Conservation (phyloP, 2,888 invertebrate genomes). For the Mythimna vitellina region DNA sequence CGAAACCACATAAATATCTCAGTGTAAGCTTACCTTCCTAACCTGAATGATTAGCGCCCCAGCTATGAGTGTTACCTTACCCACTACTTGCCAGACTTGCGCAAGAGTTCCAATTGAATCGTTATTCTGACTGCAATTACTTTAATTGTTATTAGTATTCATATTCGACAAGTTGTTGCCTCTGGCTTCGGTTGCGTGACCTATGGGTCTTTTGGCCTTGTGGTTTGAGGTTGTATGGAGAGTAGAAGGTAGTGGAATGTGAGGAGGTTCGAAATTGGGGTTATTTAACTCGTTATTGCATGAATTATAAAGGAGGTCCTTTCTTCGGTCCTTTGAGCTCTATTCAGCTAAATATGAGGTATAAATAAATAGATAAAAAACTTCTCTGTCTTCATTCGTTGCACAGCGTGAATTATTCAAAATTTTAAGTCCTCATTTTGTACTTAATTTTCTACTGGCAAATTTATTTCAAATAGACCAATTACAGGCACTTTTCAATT, state of each 20-base stretch:
- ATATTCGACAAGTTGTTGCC: slow-evolving; percentile 48
- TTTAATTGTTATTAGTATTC: slow-evolving; percentile 63
- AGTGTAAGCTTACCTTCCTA: slow-evolving; percentile 27
- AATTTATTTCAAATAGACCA: no score
- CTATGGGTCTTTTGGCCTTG: slow-evolving; percentile 44
- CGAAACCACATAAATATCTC: slow-evolving; percentile 30
- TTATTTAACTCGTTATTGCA: neutral
- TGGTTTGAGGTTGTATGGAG: neutral
- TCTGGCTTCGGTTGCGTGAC: slow-evolving; percentile 55
- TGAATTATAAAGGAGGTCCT: no score
- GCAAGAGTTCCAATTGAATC: slow-evolving; percentile 59
- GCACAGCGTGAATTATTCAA: no score
- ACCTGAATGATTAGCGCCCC: slow-evolving; percentile 39
- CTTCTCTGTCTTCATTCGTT: no score
- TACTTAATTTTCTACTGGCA: no score
- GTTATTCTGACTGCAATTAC: slow-evolving; percentile 61
- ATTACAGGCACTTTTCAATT: no score
- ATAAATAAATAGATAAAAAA: no score
- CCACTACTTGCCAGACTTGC: slow-evolving; percentile 26
- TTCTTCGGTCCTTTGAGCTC: no score
- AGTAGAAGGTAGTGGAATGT: neutral
- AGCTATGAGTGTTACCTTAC: slow-evolving; percentile 3
- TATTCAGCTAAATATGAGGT: no score
- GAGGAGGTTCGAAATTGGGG: neutral
- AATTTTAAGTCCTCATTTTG: no score